Conservation (phyloP, 1,140 invertebrate genomes). For the Anastatus disparis region DNA sequence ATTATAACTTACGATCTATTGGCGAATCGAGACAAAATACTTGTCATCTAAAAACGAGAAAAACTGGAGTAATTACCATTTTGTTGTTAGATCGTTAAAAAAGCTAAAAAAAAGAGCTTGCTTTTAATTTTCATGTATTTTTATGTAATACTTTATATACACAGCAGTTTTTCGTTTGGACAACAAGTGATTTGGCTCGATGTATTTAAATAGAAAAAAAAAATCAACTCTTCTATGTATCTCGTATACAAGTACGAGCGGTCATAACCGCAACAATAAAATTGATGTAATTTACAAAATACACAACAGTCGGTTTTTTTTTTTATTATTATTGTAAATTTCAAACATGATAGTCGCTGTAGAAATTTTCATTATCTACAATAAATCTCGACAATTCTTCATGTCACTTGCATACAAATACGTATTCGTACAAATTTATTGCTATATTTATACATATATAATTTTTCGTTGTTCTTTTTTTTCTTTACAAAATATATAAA, state of each 20-base stretch:
- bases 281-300: slow-evolving; percentile 15
- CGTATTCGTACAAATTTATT: neutral
- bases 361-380: no score
- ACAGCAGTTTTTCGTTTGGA: no score
- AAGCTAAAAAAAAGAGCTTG: no score
- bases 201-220: no score
- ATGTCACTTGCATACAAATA: neutral
- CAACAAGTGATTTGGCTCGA: neutral
- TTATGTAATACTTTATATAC: no score
- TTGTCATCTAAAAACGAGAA: neutral
- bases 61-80: neutral
- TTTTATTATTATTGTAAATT: neutral
- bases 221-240: neutral
- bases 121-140: no score
- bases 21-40: slow-evolving; percentile 4
- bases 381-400: no score
- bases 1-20: slow-evolving; percentile 10
- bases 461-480: no score
- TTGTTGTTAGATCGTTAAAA: no score
- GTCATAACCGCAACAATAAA: neutral
- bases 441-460: neutral
- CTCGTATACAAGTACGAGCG: neutral
- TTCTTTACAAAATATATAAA: slow-evolving; percentile 6
- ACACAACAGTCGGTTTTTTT: neutral
- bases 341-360: neutral